These are phyloP conservation scores for Chelonoidis abingdonii DNA, from an alignment of 2,113 vertebrate species.

Conservation along the genomic window DNA sequence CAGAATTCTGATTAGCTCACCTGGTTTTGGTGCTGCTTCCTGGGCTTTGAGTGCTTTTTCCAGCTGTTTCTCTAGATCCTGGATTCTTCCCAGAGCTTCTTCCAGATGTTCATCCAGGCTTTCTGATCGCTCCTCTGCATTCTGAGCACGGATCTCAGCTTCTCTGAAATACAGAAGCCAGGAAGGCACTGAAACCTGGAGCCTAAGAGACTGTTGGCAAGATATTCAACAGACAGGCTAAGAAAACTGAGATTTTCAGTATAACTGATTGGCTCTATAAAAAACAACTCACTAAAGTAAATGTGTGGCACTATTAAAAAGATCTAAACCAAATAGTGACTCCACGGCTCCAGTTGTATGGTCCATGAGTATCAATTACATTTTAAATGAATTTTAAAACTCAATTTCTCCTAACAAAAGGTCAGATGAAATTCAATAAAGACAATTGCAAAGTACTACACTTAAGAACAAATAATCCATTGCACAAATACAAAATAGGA, in stretches of 20 bases:
- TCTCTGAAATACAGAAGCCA: conserved; percentile 67
- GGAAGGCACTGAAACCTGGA: conserved; percentile 32
- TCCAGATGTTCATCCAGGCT: conserved; percentile 83
- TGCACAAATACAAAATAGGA: not conserved
- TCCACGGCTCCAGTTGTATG: not conserved
- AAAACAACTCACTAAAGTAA: not conserved
- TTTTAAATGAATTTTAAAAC: conserved; percentile 26
- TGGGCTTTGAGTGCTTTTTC: not conserved
- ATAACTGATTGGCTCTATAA: not conserved
- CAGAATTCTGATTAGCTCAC: not conserved
- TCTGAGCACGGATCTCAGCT: conserved; percentile 76
- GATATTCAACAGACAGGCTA: not conserved
- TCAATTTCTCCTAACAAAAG: not conserved
- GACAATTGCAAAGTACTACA: not conserved
- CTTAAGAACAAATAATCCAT: not conserved
- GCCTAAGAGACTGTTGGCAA: conserved; percentile 19
- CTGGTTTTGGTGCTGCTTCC: not conserved
- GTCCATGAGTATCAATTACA: not conserved
- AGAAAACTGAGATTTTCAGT: not conserved
- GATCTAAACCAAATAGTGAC: not conserved
- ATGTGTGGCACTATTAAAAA: not conserved
- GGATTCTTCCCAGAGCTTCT: conserved; percentile 82
- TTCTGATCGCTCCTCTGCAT: conserved; percentile 81
- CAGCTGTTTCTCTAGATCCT: conserved; percentile 79
- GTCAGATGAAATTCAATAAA: not conserved